Evolutionary conservation across 1,140 invertebrate species (phyloP).

Genomic region (Diuraphis noxia): DNA sequence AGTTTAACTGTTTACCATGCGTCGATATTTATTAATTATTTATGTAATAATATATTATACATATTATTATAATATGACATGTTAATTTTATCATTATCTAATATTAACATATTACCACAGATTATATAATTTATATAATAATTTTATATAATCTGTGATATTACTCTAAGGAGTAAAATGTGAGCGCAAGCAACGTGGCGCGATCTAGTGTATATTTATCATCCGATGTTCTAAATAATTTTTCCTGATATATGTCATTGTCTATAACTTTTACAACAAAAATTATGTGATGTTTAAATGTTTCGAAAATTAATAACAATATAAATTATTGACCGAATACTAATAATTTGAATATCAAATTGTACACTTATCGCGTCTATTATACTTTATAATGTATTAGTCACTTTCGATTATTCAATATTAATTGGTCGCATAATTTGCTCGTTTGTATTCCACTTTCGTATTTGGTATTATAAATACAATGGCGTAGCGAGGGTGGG

Average conservation of each 20-base stretch:
- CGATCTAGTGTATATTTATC: not conserved
- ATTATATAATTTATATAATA: too few relatives aligned
- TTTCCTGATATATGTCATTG: not conserved
- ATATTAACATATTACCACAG: too few relatives aligned
- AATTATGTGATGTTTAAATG: too few relatives aligned
- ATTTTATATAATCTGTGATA: too few relatives aligned
- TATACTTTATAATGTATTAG: not conserved
- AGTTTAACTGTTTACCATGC: too few relatives aligned
- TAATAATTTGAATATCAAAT: not conserved
- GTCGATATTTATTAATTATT: too few relatives aligned
- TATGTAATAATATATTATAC: too few relatives aligned
- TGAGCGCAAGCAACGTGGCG: not conserved
- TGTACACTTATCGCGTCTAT: not conserved
- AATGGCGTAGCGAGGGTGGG: too few relatives aligned
- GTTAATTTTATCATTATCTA: too few relatives aligned
- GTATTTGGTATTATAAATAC: not conserved
- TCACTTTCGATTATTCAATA: not conserved
- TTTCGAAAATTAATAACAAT: not conserved
- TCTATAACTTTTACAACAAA: not conserved
- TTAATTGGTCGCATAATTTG: not conserved
- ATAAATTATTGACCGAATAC: not conserved
- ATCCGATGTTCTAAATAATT: not conserved
- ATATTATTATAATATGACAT: too few relatives aligned
- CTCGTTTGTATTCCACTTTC: not conserved
- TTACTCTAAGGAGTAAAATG: too few relatives aligned